Evolutionary conservation across 1,140 invertebrate species (phyloP), one percentile per base, ranked within the genome.

Genomic region (Drosophila lacertosa): DNA sequence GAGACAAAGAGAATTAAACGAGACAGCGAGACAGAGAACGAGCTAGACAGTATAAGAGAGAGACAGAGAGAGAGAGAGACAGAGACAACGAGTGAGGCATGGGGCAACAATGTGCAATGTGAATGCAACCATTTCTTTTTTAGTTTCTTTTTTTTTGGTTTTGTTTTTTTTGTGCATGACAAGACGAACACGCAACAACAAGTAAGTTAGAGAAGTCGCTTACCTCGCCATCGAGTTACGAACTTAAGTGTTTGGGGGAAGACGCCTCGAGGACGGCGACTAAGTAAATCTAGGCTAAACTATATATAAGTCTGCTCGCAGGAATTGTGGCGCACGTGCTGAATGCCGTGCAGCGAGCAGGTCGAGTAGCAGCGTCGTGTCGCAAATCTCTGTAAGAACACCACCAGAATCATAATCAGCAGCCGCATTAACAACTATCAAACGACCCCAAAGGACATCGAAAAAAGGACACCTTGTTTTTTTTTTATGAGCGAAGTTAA

Each of bases 261-360:
- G 32, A 24, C 57, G 50, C 64, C 69, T 57, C 45, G 66, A 65
- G 54, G 40, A 18, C 26, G 24, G 26, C 67, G 71, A 71, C 71
- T 69, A 82, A 71, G 68, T 69, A 82, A 88, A 62, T 64, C 67
- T 88, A 76, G 32, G 72, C 83, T 83, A 86, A 84, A 91, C 94
- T 95, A 95, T 93, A 95, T 95, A 92, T 94, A 95, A 88, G 94
- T 95, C 92, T 95, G 94, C 92, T 95, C 94, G 92, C 94, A 95
- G 91, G 94, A 95, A 91, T 95, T 95, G 92, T 95, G 94, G 72
- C 94, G 93, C 89, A 94, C 92, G 90, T 93, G 92, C 89, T 94
- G 93, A 80, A 94, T 93, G 80, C 93, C 93, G 90, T 94, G 93
- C 68, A 94, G 92, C 58, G 93, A 93, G 86, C 93, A 94, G 75